Evolutionary conservation across 1,140 invertebrate species (phyloP).

Genomic region (Drosophila ficusphila): DNA sequence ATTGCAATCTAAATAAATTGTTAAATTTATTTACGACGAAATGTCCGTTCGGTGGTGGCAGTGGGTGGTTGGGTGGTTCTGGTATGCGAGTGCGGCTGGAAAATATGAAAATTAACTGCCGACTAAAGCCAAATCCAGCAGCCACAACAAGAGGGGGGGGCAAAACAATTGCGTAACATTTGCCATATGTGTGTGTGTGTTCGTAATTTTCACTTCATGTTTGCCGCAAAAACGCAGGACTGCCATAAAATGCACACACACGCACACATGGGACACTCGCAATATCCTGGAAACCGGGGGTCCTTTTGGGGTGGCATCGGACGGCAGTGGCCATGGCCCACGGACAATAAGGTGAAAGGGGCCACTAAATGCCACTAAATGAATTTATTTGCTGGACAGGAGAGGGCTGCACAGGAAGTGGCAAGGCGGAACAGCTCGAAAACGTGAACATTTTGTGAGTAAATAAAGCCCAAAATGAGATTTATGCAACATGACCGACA

Average conservation of each 20-base stretch:
- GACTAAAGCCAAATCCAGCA: slow-evolving; percentile 75
- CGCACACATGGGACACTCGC: slow-evolving; percentile 24
- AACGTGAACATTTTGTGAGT: slow-evolving; percentile 75
- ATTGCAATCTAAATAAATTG: slow-evolving; percentile 83
- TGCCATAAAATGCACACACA: slow-evolving; percentile 80
- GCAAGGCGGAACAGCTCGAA: slow-evolving; percentile 26
- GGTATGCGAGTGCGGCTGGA: slow-evolving; percentile 58
- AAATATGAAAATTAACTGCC: slow-evolving; percentile 83
- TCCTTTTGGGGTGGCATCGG: slow-evolving; percentile 7
- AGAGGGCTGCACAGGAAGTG: slow-evolving; percentile 1
- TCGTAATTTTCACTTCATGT: slow-evolving; percentile 82
- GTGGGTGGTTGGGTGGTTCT: background rate
- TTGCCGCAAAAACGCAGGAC: slow-evolving; percentile 78
- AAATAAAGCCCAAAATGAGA: slow-evolving; percentile 82
- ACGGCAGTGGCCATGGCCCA: slow-evolving; percentile 10
- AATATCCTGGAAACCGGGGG: slow-evolving; percentile 40
- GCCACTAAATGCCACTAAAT: slow-evolving; percentile 82
- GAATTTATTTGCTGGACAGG: slow-evolving; percentile 75
- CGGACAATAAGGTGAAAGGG: slow-evolving; percentile 77
- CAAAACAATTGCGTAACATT: slow-evolving; percentile 75
- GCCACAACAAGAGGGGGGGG: slow-evolving; percentile 28
- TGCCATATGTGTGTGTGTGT: slow-evolving; percentile 57
- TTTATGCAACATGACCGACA: slow-evolving; percentile 83
- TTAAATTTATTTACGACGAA: slow-evolving; percentile 83
- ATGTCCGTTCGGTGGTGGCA: slow-evolving; percentile 48